Conservation (phyloP, 2,113 vertebrate species). For the Ochotona princeps region DNA sequence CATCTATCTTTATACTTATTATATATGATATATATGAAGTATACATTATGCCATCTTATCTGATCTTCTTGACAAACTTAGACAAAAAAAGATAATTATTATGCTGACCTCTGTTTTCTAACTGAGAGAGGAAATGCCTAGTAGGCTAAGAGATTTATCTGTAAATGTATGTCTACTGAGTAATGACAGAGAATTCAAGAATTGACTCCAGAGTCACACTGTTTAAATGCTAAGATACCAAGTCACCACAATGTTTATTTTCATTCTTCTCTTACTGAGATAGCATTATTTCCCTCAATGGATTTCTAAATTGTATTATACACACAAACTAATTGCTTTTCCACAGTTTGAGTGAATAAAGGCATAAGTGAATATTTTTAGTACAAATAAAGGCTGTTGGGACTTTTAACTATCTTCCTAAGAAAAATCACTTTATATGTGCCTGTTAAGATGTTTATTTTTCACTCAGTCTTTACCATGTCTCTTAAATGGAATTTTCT, state of each 20-base stretch:
- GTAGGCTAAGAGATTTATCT: background rate
- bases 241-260: slow-evolving; percentile 35
- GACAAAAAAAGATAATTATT: slow-evolving; percentile 5
- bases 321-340: slow-evolving; percentile 60
- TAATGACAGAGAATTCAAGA: slow-evolving; percentile 48
- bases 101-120: slow-evolving; percentile 14
- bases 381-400: slow-evolving; percentile 48
- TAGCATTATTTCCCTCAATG: slow-evolving; percentile 17
- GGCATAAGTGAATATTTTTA: slow-evolving; percentile 49
- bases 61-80: background rate
- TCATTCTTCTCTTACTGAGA: slow-evolving; percentile 45
- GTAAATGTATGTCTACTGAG: background rate
- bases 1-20: background rate
- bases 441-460: slow-evolving; percentile 61
- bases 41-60: background rate
- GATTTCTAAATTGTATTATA: slow-evolving; percentile 59
- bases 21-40: background rate
- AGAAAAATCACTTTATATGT: slow-evolving; percentile 53
- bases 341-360: slow-evolving; percentile 26
- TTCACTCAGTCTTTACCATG: slow-evolving; percentile 47
- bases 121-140: background rate
- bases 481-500: slow-evolving; percentile 61
- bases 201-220: slow-evolving; percentile 22
- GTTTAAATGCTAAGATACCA: slow-evolving; percentile 40
- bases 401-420: slow-evolving; percentile 47